Evolutionary conservation across 2,888 invertebrate species (phyloP), one percentile per base, ranked within the genome.

Genomic region (Polyommatus icarus): DNA sequence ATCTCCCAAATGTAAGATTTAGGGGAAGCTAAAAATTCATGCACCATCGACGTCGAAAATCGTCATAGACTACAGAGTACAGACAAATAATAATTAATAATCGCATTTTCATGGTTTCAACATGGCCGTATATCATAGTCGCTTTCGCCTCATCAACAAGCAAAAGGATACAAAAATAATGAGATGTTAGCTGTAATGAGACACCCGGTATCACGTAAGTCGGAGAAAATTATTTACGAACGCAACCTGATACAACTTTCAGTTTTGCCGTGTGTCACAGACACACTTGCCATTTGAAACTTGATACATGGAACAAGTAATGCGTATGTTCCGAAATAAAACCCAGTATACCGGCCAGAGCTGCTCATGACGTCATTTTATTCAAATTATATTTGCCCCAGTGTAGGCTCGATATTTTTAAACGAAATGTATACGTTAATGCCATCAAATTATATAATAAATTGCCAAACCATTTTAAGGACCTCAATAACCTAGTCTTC

Each of bases 181-280:
- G 90, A 88, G 40, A 75, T 73, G 12, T 67, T 88, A 83, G 83
- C 83, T 82, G 88, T 90, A 91, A 91, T 87, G 86, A 88, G 89
- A 91, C 86, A 84, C 86, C 83, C 90, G 89, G 90, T 90, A 91
- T 90, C 90, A 90, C 89, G 89, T 83, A 88, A 86, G 86, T 87
- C 83, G 85, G 90, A 90, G 91, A 92, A 91, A 92, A 88, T 88
- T 87, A 85, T 88, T 89, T 87, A 86, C 89, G 87, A 90, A 91
- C 87, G 91, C 90, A 90, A 91, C 90, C 87, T 85, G 88, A 90
- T 89, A 89, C 87, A 85, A 67, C 67, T 67, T 67, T 67, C 67
- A 32, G 15, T 67, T 67, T 32, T 67, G 29, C 32, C 29, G 15
- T 2, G 15, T 29, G 29, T 32, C 67, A 67, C 29, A 20, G 29